These are phyloP conservation scores for Cordilura impudica DNA, from an alignment of 2,888 invertebrate species.

Conservation along the genomic window DNA sequence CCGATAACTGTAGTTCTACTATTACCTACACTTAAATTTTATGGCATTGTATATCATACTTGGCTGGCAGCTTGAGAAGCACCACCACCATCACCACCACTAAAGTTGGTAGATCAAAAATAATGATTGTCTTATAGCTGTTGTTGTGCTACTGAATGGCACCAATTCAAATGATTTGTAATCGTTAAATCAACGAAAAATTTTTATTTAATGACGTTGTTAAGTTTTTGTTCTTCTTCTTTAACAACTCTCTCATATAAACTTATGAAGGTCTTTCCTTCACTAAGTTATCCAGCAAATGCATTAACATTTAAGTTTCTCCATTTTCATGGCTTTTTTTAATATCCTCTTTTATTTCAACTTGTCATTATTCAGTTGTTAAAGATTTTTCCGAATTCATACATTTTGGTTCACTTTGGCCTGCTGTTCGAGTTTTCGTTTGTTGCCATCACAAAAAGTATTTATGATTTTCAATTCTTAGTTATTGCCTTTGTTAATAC, in stretches of 20 bases:
- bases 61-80: slow-evolving; percentile 16
- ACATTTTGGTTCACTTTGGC: background rate
- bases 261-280: background rate
- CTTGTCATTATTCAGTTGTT: slow-evolving; percentile 13
- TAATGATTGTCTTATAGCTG: too few species aligned
- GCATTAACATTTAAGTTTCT: slow-evolving; percentile 13
- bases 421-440: slow-evolving; percentile 24
- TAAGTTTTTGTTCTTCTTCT: slow-evolving; percentile 3
- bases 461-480: slow-evolving; percentile 55
- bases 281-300: background rate
- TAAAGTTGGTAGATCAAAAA: background rate
- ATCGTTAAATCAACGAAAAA: slow-evolving; percentile 46
- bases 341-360: slow-evolving; percentile 1
- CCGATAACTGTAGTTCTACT: background rate
- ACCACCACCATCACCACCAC: background rate
- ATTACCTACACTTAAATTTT: background rate
- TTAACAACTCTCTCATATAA: background rate
- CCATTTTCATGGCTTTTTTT: background rate
- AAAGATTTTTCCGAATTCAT: background rate
- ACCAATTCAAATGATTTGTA: slow-evolving; percentile 43
- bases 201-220: slow-evolving; percentile 40
- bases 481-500: slow-evolving; percentile 39
- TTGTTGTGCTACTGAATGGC: background rate
- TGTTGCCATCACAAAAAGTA: slow-evolving; percentile 40
- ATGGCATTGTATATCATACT: slow-evolving; percentile 12